Conservation (phyloP, 2,113 vertebrate genomes). For the Ptyas mucosa region DNA sequence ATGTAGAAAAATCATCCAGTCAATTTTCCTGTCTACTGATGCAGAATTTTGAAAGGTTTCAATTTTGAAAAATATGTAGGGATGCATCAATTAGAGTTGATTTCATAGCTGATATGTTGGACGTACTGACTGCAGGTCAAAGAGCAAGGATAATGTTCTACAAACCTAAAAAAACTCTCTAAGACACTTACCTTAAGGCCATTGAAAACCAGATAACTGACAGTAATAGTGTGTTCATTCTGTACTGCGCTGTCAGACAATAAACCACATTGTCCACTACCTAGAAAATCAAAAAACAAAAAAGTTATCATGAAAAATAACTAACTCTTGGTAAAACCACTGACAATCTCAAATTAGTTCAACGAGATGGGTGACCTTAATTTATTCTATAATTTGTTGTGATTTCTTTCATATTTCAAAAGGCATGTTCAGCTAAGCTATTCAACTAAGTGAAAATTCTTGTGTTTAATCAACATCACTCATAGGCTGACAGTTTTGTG, state of each 20-base stretch:
- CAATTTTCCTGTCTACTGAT: neutral
- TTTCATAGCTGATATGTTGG: neutral
- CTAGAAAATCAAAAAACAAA: constrained; percentile 58
- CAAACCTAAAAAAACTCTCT: neutral
- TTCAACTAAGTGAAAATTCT: neutral
- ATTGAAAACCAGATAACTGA: constrained; percentile 94
- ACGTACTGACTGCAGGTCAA: neutral
- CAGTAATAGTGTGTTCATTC: constrained; percentile 88
- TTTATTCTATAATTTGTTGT: neutral
- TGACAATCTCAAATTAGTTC: neutral
- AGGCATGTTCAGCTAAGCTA: neutral
- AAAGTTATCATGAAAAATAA: neutral
- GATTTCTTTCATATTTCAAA: neutral
- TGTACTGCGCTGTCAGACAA: constrained; percentile 81
- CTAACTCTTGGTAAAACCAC: constrained; percentile 22
- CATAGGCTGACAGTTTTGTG: neutral
- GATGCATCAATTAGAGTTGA: neutral
- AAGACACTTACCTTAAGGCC: constrained; percentile 84
- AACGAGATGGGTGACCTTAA: neutral
- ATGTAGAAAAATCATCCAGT: neutral
- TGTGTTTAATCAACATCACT: neutral
- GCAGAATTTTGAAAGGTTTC: neutral
- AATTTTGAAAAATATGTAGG: neutral
- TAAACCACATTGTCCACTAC: constrained; percentile 84
- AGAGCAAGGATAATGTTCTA: neutral